phyloP scores from a whole-genome alignment of 2,113 vertebrate species.

The Dendrocopos noguchii region DNA sequence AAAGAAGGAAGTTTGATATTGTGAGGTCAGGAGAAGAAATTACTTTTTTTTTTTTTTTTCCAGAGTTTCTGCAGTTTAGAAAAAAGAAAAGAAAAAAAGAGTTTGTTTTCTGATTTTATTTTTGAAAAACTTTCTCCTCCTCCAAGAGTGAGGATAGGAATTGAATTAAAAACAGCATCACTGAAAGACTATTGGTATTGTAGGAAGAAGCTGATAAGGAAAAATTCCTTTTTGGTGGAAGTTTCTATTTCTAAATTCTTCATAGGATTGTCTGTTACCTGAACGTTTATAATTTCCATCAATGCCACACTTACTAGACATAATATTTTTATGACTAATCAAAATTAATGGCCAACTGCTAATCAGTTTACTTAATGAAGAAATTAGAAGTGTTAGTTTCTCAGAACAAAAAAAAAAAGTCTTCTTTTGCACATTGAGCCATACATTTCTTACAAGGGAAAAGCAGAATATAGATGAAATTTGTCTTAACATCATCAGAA shows the following conservation, averaged over 20 bases:
- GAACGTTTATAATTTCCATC: background rate
- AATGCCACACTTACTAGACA: background rate
- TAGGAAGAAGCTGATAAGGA: background rate
- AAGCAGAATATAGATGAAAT: background rate
- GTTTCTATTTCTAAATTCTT: background rate
- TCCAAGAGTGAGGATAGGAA: background rate
- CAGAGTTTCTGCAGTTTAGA: background rate
- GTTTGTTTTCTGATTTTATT: background rate
- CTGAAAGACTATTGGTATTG: background rate
- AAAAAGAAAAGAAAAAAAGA: background rate
- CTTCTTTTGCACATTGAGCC: background rate
- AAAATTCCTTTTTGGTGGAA: background rate
- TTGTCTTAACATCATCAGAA: background rate
- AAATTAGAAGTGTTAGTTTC: background rate
- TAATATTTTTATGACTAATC: background rate
- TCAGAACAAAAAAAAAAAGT: accelerated
- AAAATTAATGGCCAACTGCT: background rate
- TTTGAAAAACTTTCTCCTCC: background rate
- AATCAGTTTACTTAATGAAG: background rate
- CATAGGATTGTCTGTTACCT: background rate
- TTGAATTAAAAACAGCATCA: background rate
- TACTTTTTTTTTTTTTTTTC: background rate
- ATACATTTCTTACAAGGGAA: background rate
- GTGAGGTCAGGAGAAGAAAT: background rate
- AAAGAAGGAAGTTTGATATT: background rate